Percentiles rank a stretch among this genome's conserved stretches.
Evolutionary conservation across 2,113 vertebrate species (phyloP).

Genomic region (Antidorcas marsupialis): DNA sequence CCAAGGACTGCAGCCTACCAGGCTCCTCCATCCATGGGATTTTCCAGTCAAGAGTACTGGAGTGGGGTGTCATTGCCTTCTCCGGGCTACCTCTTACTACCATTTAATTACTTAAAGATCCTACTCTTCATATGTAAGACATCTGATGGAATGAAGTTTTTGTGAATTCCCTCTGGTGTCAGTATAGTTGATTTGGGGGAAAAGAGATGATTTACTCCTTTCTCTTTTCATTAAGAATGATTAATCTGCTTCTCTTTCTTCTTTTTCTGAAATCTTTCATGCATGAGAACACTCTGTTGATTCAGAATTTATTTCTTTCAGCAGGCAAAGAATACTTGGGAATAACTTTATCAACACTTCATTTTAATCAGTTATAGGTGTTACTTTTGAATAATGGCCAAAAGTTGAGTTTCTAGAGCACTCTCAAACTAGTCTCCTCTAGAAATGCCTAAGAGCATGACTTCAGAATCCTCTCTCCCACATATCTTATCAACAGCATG

Average conservation of each 20-base stretch:
- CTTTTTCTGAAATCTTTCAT: constrained; percentile 8
- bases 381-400: constrained; percentile 30
- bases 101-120: neutral
- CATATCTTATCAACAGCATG: neutral
- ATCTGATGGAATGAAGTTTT: neutral
- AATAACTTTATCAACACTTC: constrained; percentile 25
- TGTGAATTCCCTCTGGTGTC: neutral
- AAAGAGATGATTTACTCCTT: neutral
- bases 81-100: neutral
- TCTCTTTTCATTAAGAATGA: neutral
- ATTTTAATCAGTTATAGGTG: neutral
- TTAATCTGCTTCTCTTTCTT: neutral
- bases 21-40: too few relatives aligned
- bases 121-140: neutral
- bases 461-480: neutral
- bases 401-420: constrained; percentile 29
- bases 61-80: too few relatives aligned
- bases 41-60: too few relatives aligned
- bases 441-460: neutral
- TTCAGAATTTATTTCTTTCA: constrained; percentile 9
- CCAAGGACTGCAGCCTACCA: too few relatives aligned
- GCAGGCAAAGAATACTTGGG: neutral
- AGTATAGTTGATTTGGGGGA: neutral
- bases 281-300: neutral
- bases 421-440: neutral